phyloP scores from a whole-genome alignment of 2,797 vertebrate species.

The Apogon hyalosoma region DNA sequence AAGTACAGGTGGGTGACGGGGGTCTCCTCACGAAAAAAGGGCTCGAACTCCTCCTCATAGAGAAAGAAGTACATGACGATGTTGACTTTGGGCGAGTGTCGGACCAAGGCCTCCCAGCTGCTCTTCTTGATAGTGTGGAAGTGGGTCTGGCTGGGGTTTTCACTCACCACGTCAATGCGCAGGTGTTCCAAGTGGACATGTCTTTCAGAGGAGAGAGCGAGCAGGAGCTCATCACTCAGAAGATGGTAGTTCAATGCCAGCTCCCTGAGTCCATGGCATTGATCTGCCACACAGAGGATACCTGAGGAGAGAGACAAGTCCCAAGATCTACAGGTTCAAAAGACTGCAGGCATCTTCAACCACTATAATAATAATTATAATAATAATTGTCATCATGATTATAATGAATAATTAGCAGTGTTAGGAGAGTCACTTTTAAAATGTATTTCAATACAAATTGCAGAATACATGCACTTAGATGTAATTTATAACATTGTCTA shows the following conservation, averaged over 20 bases:
- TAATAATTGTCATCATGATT: no score
- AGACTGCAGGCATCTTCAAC: neutral
- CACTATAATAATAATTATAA: neutral
- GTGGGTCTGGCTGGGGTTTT: constrained; percentile 91
- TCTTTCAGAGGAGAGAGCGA: constrained; percentile 95
- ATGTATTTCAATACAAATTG: no score
- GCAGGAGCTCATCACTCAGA: constrained; percentile 92
- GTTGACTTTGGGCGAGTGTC: constrained; percentile 95
- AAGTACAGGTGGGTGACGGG: constrained; percentile 97
- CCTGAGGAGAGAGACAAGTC: constrained; percentile 74
- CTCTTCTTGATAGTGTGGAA: constrained; percentile 94
- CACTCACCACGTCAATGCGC: constrained; percentile 93
- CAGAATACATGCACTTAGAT: no score
- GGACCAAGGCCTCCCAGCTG: constrained; percentile 96
- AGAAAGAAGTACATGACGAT: constrained; percentile 98
- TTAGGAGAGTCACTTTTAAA: no score
- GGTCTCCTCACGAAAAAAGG: constrained; percentile 93
- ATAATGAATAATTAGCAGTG: neutral
- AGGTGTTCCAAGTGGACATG: constrained; percentile 94
- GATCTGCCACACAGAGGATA: constrained; percentile 95
- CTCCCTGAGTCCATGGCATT: constrained; percentile 94
- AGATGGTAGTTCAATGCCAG: constrained; percentile 94
- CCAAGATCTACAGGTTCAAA: neutral
- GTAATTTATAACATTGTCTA: no score
- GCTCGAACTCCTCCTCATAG: constrained; percentile 94